Evolutionary conservation across 2,888 invertebrate genomes (phyloP).

Genomic region (Leucophora obtusa): DNA sequence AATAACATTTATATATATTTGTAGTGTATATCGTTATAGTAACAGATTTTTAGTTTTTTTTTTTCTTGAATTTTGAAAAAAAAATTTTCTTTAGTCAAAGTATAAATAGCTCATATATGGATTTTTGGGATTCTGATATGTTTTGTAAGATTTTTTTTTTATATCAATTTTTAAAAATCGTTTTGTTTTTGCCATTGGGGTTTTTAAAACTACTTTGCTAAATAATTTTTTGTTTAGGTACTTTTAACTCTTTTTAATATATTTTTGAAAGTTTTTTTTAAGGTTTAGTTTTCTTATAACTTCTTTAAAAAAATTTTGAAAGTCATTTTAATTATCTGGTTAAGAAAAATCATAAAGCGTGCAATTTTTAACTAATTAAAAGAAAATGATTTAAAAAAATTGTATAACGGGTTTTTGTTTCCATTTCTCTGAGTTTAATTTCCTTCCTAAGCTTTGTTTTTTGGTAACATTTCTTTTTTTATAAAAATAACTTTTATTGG

Average conservation of each 20-base stretch:
- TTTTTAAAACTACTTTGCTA: conserved; percentile 53
- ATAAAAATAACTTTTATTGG: conserved; percentile 55
- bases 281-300: conserved; percentile 51
- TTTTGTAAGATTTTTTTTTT: conserved; percentile 20
- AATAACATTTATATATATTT: conserved; percentile 46
- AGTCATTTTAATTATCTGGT: neutral
- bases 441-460: conserved; percentile 24
- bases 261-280: conserved; percentile 38
- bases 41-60: conserved; percentile 24
- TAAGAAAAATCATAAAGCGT: neutral
- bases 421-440: conserved; percentile 35
- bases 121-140: neutral
- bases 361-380: neutral
- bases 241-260: conserved; percentile 58
- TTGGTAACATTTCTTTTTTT: conserved; percentile 39
- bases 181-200: conserved; percentile 42
- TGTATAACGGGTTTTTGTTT: conserved; percentile 39
- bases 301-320: neutral
- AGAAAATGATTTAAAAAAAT: conserved; percentile 31
- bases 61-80: neutral
- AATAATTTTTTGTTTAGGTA: conserved; percentile 49
- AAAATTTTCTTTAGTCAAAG: neutral
- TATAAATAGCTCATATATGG: neutral
- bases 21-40: conserved; percentile 37
- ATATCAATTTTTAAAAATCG: conserved; percentile 56